A percentile compares a stretch with the other conserved stretches of the same genome.
phyloP scores from a whole-genome alignment of 2,797 vertebrate species.

The Tapirus indicus region DNA sequence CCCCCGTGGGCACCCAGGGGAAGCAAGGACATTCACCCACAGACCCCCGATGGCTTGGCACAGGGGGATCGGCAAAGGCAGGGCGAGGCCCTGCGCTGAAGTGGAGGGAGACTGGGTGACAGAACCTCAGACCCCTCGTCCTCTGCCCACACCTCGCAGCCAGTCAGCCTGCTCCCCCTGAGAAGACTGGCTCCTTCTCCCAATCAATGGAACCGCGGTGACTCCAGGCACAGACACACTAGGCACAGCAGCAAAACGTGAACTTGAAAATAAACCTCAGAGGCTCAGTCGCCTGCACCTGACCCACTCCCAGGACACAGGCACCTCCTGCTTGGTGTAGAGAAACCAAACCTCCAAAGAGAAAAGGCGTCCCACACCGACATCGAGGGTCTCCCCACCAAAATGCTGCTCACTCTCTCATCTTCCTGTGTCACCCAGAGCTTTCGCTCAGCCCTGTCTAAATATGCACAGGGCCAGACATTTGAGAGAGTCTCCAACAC shows the following conservation, averaged over 20 bases:
- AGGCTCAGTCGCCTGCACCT: background rate
- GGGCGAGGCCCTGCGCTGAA: too few relatives aligned
- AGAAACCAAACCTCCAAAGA: background rate
- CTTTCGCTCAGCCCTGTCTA: background rate
- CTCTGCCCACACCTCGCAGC: background rate
- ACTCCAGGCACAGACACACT: background rate
- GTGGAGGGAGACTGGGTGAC: background rate
- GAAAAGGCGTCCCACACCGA: background rate
- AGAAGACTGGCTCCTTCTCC: background rate
- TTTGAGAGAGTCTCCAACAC: background rate
- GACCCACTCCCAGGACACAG: background rate
- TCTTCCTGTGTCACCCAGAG: background rate
- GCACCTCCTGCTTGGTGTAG: background rate
- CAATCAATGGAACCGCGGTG: background rate
- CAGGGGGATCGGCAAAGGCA: background rate
- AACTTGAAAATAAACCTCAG: background rate
- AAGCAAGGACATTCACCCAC: background rate
- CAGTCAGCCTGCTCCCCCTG: background rate
- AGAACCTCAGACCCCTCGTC: background rate
- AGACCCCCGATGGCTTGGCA: background rate
- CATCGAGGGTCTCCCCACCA: accelerated
- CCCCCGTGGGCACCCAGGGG: background rate
- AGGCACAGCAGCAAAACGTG: background rate
- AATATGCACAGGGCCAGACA: background rate
- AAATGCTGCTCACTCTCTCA: background rate